Evolutionary conservation across 2,888 invertebrate species (phyloP).

Genomic region (Zaprionus lineosus): DNA sequence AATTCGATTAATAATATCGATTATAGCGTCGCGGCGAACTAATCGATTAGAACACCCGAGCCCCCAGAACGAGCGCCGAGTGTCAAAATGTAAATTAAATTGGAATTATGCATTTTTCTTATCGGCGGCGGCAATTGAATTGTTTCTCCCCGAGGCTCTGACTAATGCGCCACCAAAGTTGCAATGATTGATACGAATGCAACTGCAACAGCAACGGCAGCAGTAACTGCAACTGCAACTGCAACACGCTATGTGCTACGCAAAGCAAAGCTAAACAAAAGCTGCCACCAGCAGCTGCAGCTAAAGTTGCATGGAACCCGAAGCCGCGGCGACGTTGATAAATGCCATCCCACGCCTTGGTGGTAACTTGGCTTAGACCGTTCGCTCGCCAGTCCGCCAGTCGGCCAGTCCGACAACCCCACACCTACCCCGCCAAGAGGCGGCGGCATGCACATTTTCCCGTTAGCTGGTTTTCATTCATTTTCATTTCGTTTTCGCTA

Average conservation of each 20-base stretch:
- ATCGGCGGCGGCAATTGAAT: constrained; percentile 58
- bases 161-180: constrained; percentile 75
- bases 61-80: no score
- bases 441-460: no score
- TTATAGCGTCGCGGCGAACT: no score
- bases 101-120: constrained; percentile 66
- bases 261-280: constrained; percentile 21
- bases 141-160: constrained; percentile 64
- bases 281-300: constrained; percentile 26
- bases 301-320: background rate
- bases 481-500: constrained; percentile 65
- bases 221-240: constrained; percentile 11
- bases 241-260: constrained; percentile 20
- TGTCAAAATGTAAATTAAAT: constrained; percentile 72
- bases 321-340: constrained; percentile 74
- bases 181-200: constrained; percentile 64
- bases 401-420: no score
- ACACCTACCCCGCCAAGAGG: no score
- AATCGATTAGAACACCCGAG: no score
- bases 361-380: constrained; percentile 25
- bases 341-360: constrained; percentile 81
- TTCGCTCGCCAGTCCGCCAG: no score
- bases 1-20: no score
- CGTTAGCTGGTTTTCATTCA: constrained; percentile 57
- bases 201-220: constrained; percentile 1